Percentiles rank a stretch among this genome's conserved stretches.
These are phyloP conservation scores for Luffia ferchaultella DNA, from an alignment of 2,888 invertebrate species.

Conservation along the genomic window DNA sequence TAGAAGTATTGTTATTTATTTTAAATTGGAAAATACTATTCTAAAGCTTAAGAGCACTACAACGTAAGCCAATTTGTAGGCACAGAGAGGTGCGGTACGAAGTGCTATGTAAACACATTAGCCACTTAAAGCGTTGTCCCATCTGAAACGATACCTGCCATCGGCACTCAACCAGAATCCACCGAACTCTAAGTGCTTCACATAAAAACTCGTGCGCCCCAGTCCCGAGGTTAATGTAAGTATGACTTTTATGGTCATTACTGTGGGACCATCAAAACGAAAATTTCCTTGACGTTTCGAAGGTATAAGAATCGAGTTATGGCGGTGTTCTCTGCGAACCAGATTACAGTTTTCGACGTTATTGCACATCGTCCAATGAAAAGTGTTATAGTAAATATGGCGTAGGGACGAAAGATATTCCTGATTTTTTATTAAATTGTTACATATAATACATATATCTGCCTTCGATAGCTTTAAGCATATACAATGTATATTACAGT, in stretches of 20 bases:
- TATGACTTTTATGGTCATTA: neutral
- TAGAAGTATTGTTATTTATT: too few species aligned
- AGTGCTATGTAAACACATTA: conserved; percentile 37
- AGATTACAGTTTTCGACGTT: too few species aligned
- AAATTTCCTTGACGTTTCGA: neutral
- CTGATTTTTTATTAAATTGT: too few species aligned
- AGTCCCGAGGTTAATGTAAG: neutral
- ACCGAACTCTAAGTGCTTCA: neutral
- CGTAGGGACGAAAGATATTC: too few species aligned
- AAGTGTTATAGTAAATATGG: too few species aligned
- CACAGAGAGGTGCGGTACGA: neutral
- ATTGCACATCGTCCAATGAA: too few species aligned
- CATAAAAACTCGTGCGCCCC: neutral
- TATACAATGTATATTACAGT: too few species aligned
- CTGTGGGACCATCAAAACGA: neutral
- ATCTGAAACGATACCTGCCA: neutral
- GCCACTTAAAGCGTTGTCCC: conserved; percentile 3
- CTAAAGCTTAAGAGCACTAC: conserved; percentile 5
- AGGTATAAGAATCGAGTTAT: neutral
- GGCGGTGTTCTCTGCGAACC: neutral
- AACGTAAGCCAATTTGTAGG: conserved; percentile 27
- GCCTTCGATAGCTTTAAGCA: too few species aligned
- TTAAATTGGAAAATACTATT: neutral
- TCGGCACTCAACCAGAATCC: too few species aligned
- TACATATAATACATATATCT: too few species aligned